A percentile compares a stretch with the other conserved stretches of the same genome.
Evolutionary conservation across 2,888 invertebrate genomes (phyloP).

Genomic region (Campopleginae sp.): DNA sequence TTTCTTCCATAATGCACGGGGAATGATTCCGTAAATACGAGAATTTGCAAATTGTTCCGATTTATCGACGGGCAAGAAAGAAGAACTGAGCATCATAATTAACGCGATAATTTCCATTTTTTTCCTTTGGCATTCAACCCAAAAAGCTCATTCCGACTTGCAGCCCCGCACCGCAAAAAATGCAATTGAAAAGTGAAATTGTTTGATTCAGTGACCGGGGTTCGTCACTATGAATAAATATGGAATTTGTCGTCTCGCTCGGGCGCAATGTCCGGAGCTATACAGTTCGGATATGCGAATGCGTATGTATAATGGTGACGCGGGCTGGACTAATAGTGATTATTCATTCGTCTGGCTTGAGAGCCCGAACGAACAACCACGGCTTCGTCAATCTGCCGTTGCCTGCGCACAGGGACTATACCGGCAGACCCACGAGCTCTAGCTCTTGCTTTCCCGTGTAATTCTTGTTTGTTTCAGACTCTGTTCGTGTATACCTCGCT

Average conservation of each 20-base stretch:
- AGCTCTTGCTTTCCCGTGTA: conserved; percentile 15
- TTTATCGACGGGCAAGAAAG: neutral
- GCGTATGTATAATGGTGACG: conserved; percentile 11
- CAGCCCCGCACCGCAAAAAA: too few species aligned
- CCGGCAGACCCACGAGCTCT: conserved; percentile 35
- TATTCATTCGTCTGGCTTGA: conserved; percentile 51
- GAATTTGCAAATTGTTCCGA: neutral
- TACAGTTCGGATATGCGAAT: conserved; percentile 22
- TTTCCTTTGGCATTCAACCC: too few species aligned
- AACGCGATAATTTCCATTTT: neutral
- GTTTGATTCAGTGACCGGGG: neutral
- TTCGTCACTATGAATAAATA: neutral
- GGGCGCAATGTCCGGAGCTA: neutral
- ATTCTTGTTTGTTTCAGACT: conserved; percentile 19
- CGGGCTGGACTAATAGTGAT: conserved; percentile 45
- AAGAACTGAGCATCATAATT: neutral
- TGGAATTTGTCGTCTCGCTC: neutral
- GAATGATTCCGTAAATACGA: neutral
- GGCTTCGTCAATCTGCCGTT: conserved; percentile 50
- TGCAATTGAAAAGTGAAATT: neutral
- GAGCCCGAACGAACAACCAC: conserved; percentile 36
- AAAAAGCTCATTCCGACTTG: too few species aligned
- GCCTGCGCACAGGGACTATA: conserved; percentile 38
- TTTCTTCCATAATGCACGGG: conserved; percentile 12
- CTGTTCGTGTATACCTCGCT: neutral